Conservation (phyloP, 1,140 invertebrate species). For the Grapholita molesta region DNA sequence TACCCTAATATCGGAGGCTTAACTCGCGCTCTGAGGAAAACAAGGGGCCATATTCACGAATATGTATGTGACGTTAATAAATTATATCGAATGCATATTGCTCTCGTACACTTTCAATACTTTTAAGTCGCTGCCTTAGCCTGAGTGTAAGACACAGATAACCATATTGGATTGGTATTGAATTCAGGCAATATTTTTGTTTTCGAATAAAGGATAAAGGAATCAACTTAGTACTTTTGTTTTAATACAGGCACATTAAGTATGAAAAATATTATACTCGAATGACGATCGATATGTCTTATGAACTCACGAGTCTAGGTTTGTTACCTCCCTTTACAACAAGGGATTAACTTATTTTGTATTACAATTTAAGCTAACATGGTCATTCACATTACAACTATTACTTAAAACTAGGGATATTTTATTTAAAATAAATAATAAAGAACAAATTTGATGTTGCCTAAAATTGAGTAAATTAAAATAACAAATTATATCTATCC, state of each 20-base stretch:
- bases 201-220: neutral
- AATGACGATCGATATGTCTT: too few relatives aligned
- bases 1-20: conserved; percentile 15
- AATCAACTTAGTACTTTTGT: neutral
- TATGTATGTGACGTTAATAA: neutral
- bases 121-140: neutral
- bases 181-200: neutral
- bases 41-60: neutral
- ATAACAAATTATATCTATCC: too few relatives aligned
- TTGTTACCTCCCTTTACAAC: too few relatives aligned
- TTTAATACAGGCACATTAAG: neutral
- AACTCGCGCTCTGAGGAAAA: conserved; percentile 7
- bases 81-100: neutral
- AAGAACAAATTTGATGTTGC: too few relatives aligned
- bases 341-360: too few relatives aligned
- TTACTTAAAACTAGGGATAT: too few relatives aligned
- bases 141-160: neutral
- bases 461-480: too few relatives aligned
- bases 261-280: neutral
- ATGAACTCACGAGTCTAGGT: too few relatives aligned
- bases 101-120: neutral
- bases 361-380: too few relatives aligned
- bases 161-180: neutral
- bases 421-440: too few relatives aligned
- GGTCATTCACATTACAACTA: too few relatives aligned